phyloP scores from a whole-genome alignment of 2,113 vertebrate genomes.

The Grantiella picta region DNA sequence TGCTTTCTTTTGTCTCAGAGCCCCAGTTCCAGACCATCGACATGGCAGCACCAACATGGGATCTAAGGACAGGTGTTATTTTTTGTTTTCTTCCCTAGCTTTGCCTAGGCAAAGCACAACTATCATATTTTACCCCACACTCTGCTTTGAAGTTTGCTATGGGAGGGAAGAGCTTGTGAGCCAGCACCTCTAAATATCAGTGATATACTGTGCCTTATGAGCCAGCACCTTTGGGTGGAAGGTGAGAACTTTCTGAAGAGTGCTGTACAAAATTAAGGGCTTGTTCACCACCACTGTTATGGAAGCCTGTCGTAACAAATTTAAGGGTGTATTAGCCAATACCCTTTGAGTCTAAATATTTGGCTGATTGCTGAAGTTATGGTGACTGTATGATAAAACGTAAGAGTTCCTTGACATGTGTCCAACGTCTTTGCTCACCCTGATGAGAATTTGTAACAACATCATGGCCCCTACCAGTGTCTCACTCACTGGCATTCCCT shows the following conservation, averaged over 20 bases:
- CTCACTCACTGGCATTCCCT: fast-evolving
- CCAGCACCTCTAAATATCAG: background rate
- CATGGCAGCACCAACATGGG: fast-evolving
- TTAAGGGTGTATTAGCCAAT: background rate
- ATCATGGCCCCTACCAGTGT: fast-evolving
- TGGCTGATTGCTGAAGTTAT: background rate
- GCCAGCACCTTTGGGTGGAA: background rate
- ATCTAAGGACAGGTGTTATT: background rate
- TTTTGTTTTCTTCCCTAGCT: background rate
- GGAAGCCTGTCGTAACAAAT: background rate
- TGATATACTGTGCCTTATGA: background rate
- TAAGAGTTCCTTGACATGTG: background rate
- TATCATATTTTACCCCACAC: background rate
- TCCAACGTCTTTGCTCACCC: background rate
- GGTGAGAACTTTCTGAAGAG: background rate
- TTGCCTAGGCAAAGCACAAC: background rate
- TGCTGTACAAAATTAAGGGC: background rate
- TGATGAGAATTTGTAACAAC: background rate
- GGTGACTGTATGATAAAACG: background rate
- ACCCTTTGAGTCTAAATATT: background rate
- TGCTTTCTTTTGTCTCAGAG: background rate
- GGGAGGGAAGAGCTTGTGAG: background rate
- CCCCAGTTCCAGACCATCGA: background rate
- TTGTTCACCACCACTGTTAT: background rate
- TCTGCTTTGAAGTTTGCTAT: background rate